Evolutionary conservation across 1,140 invertebrate species (phyloP), one percentile per base, ranked within the genome.

Genomic region (Schmidtea mediterranea): DNA sequence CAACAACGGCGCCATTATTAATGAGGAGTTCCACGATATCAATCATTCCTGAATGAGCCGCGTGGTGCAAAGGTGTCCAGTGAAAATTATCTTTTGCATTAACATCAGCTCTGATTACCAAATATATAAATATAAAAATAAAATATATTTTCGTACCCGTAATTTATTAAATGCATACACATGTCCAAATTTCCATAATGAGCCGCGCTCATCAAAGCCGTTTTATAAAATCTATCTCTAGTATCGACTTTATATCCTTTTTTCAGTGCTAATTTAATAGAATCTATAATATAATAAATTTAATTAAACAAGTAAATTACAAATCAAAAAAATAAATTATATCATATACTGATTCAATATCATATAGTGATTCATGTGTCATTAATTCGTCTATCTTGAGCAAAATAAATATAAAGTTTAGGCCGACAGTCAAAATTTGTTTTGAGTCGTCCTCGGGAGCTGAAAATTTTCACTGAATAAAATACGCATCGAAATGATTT

Each of bases 41-140:
- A 26, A 62, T 50, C 45, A 58, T 56, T 13, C 66, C 66, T 15
- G 57, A 53, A 53, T 67, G 65, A 50, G 61, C 63, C 1, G 65
- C 66, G 54, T 67, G 63, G 50, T 68, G 66, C 19, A 68, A 49
- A 6, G 66, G 62, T 38, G 65, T 65, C 66, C 66, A 68, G 49
- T 65, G 62, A 52, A 68, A 66, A 52, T 68, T 67, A 49, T 68
- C 66, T 43, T 55, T 52, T 10, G 60, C 54, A 55, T 65, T 63
- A 5, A 66, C 55, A 48, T 54, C 50, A 15, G 66, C 66, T 32
- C 63, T 66, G 55, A 15, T 54, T 52, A 49, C 49, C 10, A n/a
- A n/a, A 10, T 19, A 13, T 22, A 19, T 21, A 2, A 46, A 10
- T 5, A 41, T 19, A 5, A 6, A 3, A 41, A 19, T 19, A 19